A percentile compares a stretch with the other conserved stretches of the same genome.
Conservation (phyloP, 1,140 invertebrate species). For the Octopus bimaculoides region DNA sequence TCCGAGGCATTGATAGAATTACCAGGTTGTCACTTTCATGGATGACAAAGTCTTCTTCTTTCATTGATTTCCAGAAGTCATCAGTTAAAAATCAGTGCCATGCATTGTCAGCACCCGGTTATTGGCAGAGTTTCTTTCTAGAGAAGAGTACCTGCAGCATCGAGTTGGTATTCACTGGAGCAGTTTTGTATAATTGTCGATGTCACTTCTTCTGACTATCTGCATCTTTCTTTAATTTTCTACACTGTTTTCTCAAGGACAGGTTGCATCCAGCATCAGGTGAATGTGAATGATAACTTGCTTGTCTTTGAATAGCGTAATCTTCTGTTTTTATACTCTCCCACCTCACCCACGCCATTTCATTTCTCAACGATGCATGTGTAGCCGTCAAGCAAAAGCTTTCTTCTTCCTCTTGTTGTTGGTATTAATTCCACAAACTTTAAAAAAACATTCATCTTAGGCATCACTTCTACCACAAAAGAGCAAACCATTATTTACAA, state of each 20-base stretch:
- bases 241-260: constrained; percentile 4
- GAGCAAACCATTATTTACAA: no score
- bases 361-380: not conserved
- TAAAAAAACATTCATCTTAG: not conserved
- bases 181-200: constrained; percentile 11
- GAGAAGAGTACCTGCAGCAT: constrained; percentile 5
- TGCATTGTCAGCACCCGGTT: not conserved
- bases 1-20: constrained; percentile 3
- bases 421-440: constrained; percentile 5
- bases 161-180: not conserved
- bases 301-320: not conserved
- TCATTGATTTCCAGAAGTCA: not conserved
- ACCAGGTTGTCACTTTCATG: constrained; percentile 10
- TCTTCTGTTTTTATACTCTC: not conserved
- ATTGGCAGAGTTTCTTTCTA: constrained; percentile 7
- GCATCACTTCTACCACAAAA: no score
- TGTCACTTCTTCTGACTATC: constrained; percentile 8
- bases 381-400: not conserved
- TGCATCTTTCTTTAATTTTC: constrained; percentile 5
- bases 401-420: constrained; percentile 5
- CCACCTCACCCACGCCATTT: not conserved
- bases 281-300: constrained; percentile 3
- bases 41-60: not conserved
- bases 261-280: not conserved
- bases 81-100: not conserved